These are phyloP conservation scores for Cydia pomonella DNA, from an alignment of 1,140 invertebrate species.

Conservation along the genomic window DNA sequence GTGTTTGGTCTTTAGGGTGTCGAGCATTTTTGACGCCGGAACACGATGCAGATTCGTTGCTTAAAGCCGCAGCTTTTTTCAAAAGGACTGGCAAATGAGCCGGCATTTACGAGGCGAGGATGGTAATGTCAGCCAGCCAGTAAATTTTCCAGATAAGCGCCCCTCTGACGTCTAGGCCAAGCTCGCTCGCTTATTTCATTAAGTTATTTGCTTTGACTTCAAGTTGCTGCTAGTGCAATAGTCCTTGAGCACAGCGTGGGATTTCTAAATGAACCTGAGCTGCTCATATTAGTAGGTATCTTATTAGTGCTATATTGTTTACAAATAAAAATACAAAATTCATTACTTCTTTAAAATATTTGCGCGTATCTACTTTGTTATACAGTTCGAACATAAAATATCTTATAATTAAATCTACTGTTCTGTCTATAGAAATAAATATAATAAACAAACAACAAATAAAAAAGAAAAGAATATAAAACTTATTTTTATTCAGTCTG, in stretches of 20 bases:
- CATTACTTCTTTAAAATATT: background rate
- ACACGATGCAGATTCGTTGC: slow-evolving; percentile 48
- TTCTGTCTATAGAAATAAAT: too few species aligned
- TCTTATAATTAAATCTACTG: too few species aligned
- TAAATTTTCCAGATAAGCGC: slow-evolving; percentile 72
- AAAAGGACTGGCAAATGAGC: slow-evolving; percentile 68
- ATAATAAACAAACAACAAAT: too few species aligned
- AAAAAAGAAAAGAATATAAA: too few species aligned
- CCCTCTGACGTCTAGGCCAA: slow-evolving; percentile 58
- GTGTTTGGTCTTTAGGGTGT: background rate
- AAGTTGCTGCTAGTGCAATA: slow-evolving; percentile 51
- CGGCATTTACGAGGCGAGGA: slow-evolving; percentile 63
- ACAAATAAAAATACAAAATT: too few species aligned
- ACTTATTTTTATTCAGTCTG: too few species aligned
- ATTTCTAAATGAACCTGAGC: slow-evolving; percentile 22
- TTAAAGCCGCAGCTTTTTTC: slow-evolving; percentile 63
- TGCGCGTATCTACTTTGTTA: background rate
- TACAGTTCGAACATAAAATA: too few species aligned
- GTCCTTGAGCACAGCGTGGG: slow-evolving; percentile 13
- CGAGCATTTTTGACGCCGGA: slow-evolving; percentile 13
- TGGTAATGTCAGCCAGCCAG: slow-evolving; percentile 67
- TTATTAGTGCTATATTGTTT: slow-evolving; percentile 7
- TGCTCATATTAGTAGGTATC: slow-evolving; percentile 12
- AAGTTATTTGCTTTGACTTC: slow-evolving; percentile 60
- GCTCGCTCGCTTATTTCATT: slow-evolving; percentile 63